Percentiles rank a stretch among this genome's conserved stretches.
phyloP scores from a whole-genome alignment of 2,888 invertebrate genomes.

The Pelosia muscerda region DNA sequence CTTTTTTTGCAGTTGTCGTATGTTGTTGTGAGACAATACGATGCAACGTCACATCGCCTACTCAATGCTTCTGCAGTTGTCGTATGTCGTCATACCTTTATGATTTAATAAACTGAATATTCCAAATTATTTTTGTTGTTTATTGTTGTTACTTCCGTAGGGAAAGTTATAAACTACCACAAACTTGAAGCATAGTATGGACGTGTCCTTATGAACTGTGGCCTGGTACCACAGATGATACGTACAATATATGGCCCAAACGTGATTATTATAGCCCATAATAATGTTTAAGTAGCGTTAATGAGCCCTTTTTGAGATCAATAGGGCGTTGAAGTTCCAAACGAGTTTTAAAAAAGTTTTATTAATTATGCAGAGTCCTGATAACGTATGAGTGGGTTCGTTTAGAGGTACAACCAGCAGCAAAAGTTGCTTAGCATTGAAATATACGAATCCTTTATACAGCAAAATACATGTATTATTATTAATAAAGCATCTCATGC shows the following conservation, averaged over 20 bases:
- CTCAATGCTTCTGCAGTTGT: too few relatives aligned
- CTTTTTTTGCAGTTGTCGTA: too few relatives aligned
- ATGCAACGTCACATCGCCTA: too few relatives aligned
- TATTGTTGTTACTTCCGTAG: too few relatives aligned
- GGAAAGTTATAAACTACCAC: not conserved
- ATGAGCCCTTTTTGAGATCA: constrained; percentile 64
- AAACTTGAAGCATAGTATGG: constrained; percentile 1
- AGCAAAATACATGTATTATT: not conserved
- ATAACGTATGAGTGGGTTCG: constrained; percentile 9
- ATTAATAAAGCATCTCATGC: not conserved
- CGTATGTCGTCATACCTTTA: too few relatives aligned
- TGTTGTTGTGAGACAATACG: too few relatives aligned
- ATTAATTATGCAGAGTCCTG: constrained; percentile 53
- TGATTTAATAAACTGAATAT: too few relatives aligned
- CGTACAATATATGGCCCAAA: constrained; percentile 41
- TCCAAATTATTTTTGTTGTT: too few relatives aligned
- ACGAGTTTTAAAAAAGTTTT: constrained; percentile 57
- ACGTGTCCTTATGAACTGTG: constrained; percentile 14
- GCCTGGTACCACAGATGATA: constrained; percentile 17
- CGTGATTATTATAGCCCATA: constrained; percentile 75
- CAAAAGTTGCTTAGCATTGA: not conserved
- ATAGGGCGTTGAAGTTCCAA: constrained; percentile 58
- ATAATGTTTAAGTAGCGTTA: constrained; percentile 77
- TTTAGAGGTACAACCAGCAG: not conserved
- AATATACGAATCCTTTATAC: not conserved